Conservation (phyloP, 2,113 vertebrate species). For the Natator depressus region DNA sequence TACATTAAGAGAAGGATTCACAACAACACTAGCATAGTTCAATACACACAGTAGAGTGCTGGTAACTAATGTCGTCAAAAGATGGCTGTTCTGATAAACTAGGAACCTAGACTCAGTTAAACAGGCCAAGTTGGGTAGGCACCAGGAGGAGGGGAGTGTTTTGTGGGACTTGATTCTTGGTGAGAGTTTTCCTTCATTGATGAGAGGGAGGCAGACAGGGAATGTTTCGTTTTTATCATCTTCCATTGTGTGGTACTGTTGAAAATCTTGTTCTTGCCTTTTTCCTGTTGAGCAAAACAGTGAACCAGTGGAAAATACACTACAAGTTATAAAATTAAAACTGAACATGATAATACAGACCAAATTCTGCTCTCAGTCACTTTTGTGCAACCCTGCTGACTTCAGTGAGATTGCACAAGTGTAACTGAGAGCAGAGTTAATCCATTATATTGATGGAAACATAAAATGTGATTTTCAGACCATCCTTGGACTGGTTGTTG, state of each 20-base stretch:
- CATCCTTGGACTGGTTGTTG: not conserved
- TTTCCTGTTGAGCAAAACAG: not conserved
- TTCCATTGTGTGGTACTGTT: not conserved
- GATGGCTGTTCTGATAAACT: not conserved
- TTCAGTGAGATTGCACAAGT: not conserved
- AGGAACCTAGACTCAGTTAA: not conserved
- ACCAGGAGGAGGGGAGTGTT: not conserved
- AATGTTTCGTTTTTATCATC: not conserved
- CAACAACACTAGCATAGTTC: not conserved
- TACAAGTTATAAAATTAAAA: not conserved
- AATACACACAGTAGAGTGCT: not conserved
- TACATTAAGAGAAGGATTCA: conserved; percentile 33
- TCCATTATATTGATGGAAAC: not conserved
- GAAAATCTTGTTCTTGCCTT: not conserved
- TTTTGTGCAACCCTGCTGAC: not conserved
- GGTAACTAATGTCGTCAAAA: not conserved
- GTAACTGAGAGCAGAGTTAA: not conserved
- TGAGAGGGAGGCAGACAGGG: not conserved
- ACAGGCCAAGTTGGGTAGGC: not conserved
- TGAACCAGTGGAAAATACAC: not conserved
- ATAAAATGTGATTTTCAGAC: not conserved
- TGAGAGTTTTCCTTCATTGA: not conserved
- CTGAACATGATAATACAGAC: not conserved
- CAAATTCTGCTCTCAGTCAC: not conserved
- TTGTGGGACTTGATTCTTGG: not conserved